phyloP scores from a whole-genome alignment of 2,888 invertebrate species.

The Caenorhabditis japonica region DNA sequence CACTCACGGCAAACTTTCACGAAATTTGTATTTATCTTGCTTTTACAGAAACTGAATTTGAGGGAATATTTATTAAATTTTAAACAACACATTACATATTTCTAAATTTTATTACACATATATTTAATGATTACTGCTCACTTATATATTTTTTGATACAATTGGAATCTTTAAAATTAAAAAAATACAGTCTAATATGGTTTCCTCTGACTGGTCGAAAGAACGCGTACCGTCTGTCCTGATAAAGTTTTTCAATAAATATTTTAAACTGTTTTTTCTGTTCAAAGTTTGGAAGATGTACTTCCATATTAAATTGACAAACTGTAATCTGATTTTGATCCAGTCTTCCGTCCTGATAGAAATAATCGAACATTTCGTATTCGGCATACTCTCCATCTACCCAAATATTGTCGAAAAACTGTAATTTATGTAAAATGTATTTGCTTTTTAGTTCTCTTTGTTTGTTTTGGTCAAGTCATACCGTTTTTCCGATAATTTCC shows the following conservation, averaged over 20 bases:
- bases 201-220: constrained; percentile 40
- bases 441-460: not conserved
- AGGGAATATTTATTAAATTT: too few species aligned
- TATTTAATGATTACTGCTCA: not conserved
- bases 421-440: constrained; percentile 3
- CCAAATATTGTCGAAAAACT: constrained; percentile 52
- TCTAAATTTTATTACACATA: too few species aligned
- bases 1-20: too few species aligned
- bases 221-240: constrained; percentile 32
- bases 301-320: constrained; percentile 57
- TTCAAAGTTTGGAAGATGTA: constrained; percentile 30
- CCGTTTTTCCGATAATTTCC: constrained; percentile 28
- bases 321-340: constrained; percentile 44
- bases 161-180: constrained; percentile 42
- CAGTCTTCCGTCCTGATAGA: constrained; percentile 37
- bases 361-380: constrained; percentile 50
- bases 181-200: constrained; percentile 46
- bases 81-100: too few species aligned
- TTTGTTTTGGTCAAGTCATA: not conserved
- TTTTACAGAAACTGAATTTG: too few species aligned
- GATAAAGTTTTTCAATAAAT: constrained; percentile 17
- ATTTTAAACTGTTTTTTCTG: constrained; percentile 29
- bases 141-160: constrained; percentile 46
- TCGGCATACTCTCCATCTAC: constrained; percentile 55
- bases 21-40: too few species aligned